These are phyloP conservation scores for Leucopsar rothschildi DNA, from an alignment of 2,113 vertebrate genomes.

Conservation along the genomic window DNA sequence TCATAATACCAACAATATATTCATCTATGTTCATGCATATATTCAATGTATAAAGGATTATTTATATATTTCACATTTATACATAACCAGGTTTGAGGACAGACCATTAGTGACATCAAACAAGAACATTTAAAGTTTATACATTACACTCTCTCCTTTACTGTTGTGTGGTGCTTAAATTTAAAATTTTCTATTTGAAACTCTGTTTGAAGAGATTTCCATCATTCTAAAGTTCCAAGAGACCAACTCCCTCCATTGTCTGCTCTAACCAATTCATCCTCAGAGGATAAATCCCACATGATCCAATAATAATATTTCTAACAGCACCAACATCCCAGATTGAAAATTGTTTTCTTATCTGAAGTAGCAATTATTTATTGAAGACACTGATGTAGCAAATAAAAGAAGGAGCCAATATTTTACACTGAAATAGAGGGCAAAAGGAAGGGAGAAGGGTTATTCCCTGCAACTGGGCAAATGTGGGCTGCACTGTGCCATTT, in stretches of 20 bases:
- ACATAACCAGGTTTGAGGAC: neutral
- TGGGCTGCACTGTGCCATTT: constrained; percentile 27
- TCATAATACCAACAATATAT: neutral
- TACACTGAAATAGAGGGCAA: neutral
- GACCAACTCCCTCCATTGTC: neutral
- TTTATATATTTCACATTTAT: neutral
- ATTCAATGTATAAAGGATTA: neutral
- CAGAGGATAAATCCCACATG: neutral
- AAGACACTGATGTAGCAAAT: neutral
- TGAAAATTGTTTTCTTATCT: neutral
- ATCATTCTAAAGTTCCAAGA: neutral
- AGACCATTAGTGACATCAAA: neutral
- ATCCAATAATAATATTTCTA: neutral
- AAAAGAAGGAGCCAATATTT: neutral
- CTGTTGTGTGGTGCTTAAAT: neutral
- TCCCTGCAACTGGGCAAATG: neutral
- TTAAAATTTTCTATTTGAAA: neutral
- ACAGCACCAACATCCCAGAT: neutral
- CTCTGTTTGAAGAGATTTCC: neutral
- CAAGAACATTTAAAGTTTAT: neutral
- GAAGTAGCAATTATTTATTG: neutral
- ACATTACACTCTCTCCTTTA: neutral
- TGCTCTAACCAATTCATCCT: neutral
- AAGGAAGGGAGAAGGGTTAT: neutral
- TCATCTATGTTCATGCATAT: neutral